Base-by-base conservation (phyloP, 1,140 invertebrate species). In the Dryas iulia region DNA sequence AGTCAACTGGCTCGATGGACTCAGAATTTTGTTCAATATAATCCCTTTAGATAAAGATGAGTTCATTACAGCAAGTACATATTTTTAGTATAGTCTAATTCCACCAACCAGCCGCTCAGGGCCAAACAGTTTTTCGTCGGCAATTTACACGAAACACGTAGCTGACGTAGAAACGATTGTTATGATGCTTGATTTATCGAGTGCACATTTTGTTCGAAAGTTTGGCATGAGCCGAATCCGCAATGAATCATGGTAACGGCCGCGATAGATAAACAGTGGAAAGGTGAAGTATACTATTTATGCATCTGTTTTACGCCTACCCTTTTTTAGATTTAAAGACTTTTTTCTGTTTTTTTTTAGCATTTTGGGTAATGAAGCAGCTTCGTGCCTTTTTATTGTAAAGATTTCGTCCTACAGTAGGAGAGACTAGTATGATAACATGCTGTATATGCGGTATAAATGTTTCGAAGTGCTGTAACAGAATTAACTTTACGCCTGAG, bases 161-260 rank as follows among this genome's bases (percentile, higher is more conserved):
- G 30, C 62, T 60, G 61, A 70, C 62, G 69, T 64, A 72, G 65
- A 53, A 70, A 52, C 75, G 60, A 82, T 78, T 80, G 81, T 85
- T 85, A 82, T 77, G 75, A 78, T 82, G 68, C 62, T 66, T 78
- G 71, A 73, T 87, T 85, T 83, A 87, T 85, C 63, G 81, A 76
- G 72, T 82, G 77, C 72, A 81, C 76, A 79, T 82, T 82, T 81
- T 81, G 79, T 81, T 73, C 77, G 72, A 74, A 71, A 76, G 76
- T 71, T 71, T 74, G 72, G 66, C 77, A 77, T 72, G 66, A 73
- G 58, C 71, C 68, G 69, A 66, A 76, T 66, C 66, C 52, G 69
- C 79, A 59, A 82, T 84, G 79, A 84, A 82, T 84, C 82, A 82
- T 82, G 72, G 65, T 76, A 76, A 80, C 73, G 72, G 69, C 74